Evolutionary conservation across 2,888 invertebrate genomes (phyloP), one percentile per base, ranked within the genome.

Genomic region (Dysmachus trigonus): DNA sequence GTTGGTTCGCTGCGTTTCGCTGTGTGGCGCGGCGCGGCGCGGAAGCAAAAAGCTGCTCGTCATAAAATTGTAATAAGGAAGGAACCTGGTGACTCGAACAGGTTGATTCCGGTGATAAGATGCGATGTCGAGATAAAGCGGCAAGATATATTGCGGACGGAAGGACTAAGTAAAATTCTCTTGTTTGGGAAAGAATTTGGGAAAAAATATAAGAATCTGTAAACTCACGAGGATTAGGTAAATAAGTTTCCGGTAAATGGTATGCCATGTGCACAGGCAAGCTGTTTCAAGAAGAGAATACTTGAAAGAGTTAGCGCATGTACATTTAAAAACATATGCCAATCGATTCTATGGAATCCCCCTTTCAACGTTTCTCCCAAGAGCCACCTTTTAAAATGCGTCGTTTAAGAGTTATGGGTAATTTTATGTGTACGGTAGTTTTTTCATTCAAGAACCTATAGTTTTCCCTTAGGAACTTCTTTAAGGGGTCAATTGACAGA

Each of bases 21-120:
- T 8, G 62, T 62, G 27, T 13, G 47, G 8, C 47, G 38, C 38
- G 38, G 38, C 13, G 35, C 35, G 8, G 8, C 8, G 13, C 38
- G 38, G 51, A 38, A 30, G n/a, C 47, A 77, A 41, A 77, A 77
- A 47, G 77, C 77, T 47, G 77, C 47, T 27, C 27, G 41, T 77
- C 77, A 77, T 77, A 77, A 77, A 77, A 77, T 77, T 47, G 77
- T 77, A 77, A 77, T 77, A 35, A 77, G 47, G 77, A 77, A 47
- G 77, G 22, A 41, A 51, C 41, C 77, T 77, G 47, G 47, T 77
- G 77, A 77, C 77, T 77, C 27, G 47, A 77, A 47, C 47, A 77
- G 77, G 41, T 77, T 77, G 76, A 30, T 77, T 27, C 41, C 27
- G 22, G 77, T 47, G 47, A 47, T 38, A 76, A 77, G 41, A 77